A percentile compares a stretch with the other conserved stretches of the same genome.
Conservation (phyloP, 1,140 invertebrate genomes). For the Drosophila pruinosa region DNA sequence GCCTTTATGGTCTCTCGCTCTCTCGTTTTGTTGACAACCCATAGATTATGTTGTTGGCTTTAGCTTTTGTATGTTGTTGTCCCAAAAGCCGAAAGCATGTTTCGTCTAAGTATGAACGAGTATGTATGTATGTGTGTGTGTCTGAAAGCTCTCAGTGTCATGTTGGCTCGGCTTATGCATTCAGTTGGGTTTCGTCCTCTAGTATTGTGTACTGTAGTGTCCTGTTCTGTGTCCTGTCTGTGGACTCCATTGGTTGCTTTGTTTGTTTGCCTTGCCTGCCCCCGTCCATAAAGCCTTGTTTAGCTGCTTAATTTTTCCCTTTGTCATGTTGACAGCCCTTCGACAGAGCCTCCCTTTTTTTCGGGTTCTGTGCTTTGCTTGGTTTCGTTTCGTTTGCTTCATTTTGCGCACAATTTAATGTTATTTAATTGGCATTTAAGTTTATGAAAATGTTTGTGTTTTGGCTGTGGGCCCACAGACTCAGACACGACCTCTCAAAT, state of each 20-base stretch:
- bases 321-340: slow-evolving; percentile 76
- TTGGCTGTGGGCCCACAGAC: slow-evolving; percentile 14
- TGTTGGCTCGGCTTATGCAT: slow-evolving; percentile 64
- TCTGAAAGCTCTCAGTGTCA: slow-evolving; percentile 33
- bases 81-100: slow-evolving; percentile 47
- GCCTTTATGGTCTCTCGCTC: slow-evolving; percentile 63
- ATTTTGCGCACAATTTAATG: slow-evolving; percentile 80
- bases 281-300: slow-evolving; percentile 74
- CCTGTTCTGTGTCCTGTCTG: slow-evolving; percentile 1
- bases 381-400: slow-evolving; percentile 51
- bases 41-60: slow-evolving; percentile 81
- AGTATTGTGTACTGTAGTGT: slow-evolving; percentile 16
- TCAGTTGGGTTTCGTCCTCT: slow-evolving; percentile 33
- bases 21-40: slow-evolving; percentile 73
- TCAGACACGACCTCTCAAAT: slow-evolving; percentile 3
- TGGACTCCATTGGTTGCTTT: slow-evolving; percentile 35
- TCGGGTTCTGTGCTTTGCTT: slow-evolving; percentile 20
- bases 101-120: slow-evolving; percentile 22
- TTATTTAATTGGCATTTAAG: slow-evolving; percentile 81
- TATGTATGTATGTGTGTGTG: slow-evolving; percentile 1
- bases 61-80: slow-evolving; percentile 57
- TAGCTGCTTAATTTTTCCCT: slow-evolving; percentile 80
- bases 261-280: slow-evolving; percentile 67
- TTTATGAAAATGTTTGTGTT: slow-evolving; percentile 67
- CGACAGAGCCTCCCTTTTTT: slow-evolving; percentile 40